These are phyloP conservation scores for Drosophila demipolita DNA, from an alignment of 2,888 invertebrate genomes.

Conservation along the genomic window DNA sequence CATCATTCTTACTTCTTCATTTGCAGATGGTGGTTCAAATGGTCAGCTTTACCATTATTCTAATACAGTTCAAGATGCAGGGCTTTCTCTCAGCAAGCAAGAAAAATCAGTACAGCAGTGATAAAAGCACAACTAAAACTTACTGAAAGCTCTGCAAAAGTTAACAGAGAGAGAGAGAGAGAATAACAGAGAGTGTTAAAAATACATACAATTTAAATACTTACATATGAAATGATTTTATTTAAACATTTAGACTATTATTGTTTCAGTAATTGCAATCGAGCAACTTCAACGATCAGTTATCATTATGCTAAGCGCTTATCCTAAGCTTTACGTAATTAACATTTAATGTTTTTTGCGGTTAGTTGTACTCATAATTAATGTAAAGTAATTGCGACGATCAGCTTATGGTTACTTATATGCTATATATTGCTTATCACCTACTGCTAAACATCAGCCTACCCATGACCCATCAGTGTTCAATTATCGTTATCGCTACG, in stretches of 20 bases:
- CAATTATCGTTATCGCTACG: slow-evolving; percentile 31
- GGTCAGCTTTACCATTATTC: slow-evolving; percentile 72
- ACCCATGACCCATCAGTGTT: slow-evolving; percentile 73
- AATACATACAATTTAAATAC: background rate
- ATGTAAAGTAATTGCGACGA: slow-evolving; percentile 65
- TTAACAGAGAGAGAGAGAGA: slow-evolving; percentile 7
- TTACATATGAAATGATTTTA: slow-evolving; percentile 42
- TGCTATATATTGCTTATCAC: slow-evolving; percentile 61
- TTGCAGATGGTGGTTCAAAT: slow-evolving; percentile 75
- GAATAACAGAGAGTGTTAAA: background rate
- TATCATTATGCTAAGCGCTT: slow-evolving; percentile 39
- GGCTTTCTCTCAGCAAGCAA: slow-evolving; percentile 32
- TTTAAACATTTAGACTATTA: slow-evolving; percentile 65
- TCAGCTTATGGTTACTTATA: slow-evolving; percentile 56
- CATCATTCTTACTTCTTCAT: background rate
- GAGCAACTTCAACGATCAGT: slow-evolving; percentile 48
- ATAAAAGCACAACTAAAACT: slow-evolving; percentile 32
- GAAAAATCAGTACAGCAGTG: background rate
- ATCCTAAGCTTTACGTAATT: slow-evolving; percentile 37
- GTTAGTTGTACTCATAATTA: slow-evolving; percentile 71
- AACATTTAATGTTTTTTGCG: slow-evolving; percentile 68
- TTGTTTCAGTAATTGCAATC: slow-evolving; percentile 65
- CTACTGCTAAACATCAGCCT: slow-evolving; percentile 79
- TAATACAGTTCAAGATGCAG: slow-evolving; percentile 83
- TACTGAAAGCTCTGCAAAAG: background rate